Base-by-base conservation (phyloP, 2,113 vertebrate genomes). In the Parus major region DNA sequence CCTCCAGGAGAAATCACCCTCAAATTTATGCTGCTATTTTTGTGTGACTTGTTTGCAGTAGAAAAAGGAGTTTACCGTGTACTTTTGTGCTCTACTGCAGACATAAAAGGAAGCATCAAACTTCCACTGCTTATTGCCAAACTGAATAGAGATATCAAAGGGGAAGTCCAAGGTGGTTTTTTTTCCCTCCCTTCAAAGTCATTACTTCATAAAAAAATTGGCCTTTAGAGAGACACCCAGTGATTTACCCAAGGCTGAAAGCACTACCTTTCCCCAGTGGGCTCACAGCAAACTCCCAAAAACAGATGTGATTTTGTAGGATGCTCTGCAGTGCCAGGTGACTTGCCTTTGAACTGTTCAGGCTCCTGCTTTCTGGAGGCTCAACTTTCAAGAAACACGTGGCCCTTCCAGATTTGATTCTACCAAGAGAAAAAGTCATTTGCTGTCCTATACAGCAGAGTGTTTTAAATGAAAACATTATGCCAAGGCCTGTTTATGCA, bases 91-190 rank as follows among this genome's bases (percentile, higher is more conserved):
- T 86, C 82, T 92, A 35, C 64, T 86, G 60, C 70, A 86, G 86
- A 88, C 92, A 94, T 78, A 93, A 96, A 97, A 96, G 96, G 96
- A 96, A 96, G 92, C 79, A 61, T 71, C 82, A 95, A 92, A 95
- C 93, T 96, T 96, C 95, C 90, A 95, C 92, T 84, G 81, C 86
- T 84, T 93, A 86, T 93, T 95, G 82, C 72, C 92, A 96, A 93
- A 90, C 49, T 68, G 81, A 93, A 95, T 68, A 96, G 85, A 90
- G 85, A 81, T 83, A 88, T 75, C 3, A 2, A 95, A 90, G 94
- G 96, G 96, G 86, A 97, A 97, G 93, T 97, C 90, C 94, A 69
- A 75, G 81, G 68, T 42, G 79, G 1, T 20, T 90, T 85, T 68
- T 68, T 70, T 61, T 7, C 16, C 10, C 61, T 77, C 39, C 36